These are phyloP conservation scores for Buathra laborator DNA, from an alignment of 2,888 invertebrate species.

Conservation along the genomic window DNA sequence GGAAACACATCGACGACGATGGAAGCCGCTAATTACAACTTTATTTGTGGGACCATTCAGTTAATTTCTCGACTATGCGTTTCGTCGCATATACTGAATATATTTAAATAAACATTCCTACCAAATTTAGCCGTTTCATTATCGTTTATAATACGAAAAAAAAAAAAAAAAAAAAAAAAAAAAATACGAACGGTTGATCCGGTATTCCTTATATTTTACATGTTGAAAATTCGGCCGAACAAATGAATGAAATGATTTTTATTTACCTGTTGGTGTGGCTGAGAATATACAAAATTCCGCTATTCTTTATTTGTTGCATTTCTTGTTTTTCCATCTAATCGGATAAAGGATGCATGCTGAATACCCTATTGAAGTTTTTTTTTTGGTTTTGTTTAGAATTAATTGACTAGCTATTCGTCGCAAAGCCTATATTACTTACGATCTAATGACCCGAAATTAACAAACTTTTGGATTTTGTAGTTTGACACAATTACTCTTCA, in stretches of 20 bases:
- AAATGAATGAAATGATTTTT: slow-evolving; percentile 24
- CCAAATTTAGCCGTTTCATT: background rate
- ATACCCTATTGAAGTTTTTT: slow-evolving; percentile 28
- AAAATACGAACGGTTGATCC: slow-evolving; percentile 25
- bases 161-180: background rate
- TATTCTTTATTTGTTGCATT: slow-evolving; percentile 25
- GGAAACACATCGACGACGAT: slow-evolving; percentile 13
- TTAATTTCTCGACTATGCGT: slow-evolving; percentile 30
- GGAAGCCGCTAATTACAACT: slow-evolving; percentile 26
- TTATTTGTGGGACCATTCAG: slow-evolving; percentile 61
- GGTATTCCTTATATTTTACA: slow-evolving; percentile 11
- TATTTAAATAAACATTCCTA: slow-evolving; percentile 5
- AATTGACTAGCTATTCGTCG: slow-evolving; percentile 20
- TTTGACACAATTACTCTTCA: slow-evolving; percentile 36
- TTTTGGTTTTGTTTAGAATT: slow-evolving; percentile 14
- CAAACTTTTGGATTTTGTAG: slow-evolving; percentile 31
- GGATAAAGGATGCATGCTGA: slow-evolving; percentile 44
- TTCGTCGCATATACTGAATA: background rate
- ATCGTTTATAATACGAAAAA: background rate
- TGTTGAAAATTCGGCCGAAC: background rate
- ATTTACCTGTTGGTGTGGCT: background rate
- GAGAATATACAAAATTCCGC: background rate
- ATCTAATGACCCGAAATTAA: slow-evolving; percentile 34
- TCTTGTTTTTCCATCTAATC: slow-evolving; percentile 17
- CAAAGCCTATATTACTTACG: slow-evolving; percentile 14